A percentile compares a stretch with the other conserved stretches of the same genome.
Evolutionary conservation across 1,140 invertebrate species (phyloP).

Genomic region (Bombus waltoni): DNA sequence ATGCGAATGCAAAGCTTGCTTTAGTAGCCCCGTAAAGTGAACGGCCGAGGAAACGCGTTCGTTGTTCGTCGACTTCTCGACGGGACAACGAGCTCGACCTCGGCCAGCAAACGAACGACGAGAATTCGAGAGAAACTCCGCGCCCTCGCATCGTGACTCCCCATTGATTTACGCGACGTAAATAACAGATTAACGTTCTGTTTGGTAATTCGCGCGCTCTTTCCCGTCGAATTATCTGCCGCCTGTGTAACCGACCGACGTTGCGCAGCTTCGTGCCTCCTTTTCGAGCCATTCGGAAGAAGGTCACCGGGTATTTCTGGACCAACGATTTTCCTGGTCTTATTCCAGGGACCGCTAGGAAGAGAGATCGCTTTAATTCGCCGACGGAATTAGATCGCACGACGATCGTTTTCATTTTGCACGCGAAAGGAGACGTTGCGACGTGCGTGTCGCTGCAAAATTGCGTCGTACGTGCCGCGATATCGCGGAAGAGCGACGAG

Average conservation of each 20-base stretch:
- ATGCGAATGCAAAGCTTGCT: constrained; percentile 1
- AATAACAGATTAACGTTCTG: constrained; percentile 19
- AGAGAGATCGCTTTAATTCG: constrained; percentile 2
- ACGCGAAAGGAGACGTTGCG: no score
- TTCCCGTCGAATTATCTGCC: not conserved
- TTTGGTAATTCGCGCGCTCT: not conserved
- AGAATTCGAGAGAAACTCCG: constrained; percentile 4
- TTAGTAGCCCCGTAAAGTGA: constrained; percentile 4
- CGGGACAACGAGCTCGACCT: constrained; percentile 3
- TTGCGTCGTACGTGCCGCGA: not conserved
- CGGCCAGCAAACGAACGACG: not conserved
- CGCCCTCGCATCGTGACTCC: not conserved
- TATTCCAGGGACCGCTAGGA: not conserved
- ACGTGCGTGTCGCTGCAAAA: no score
- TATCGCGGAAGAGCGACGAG: no score
- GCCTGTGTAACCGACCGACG: not conserved
- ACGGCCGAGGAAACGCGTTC: not conserved
- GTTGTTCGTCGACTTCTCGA: not conserved
- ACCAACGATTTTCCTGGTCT: constrained; percentile 11
- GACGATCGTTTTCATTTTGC: not conserved
- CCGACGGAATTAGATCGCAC: not conserved
- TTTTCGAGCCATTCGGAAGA: not conserved
- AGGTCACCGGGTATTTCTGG: constrained; percentile 37
- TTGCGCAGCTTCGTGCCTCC: not conserved
- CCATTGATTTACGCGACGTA: constrained; percentile 11